A percentile compares a stretch with the other conserved stretches of the same genome.
Evolutionary conservation across 2,797 vertebrate genomes (phyloP).

Genomic region (Chaenodraco wilsoni): DNA sequence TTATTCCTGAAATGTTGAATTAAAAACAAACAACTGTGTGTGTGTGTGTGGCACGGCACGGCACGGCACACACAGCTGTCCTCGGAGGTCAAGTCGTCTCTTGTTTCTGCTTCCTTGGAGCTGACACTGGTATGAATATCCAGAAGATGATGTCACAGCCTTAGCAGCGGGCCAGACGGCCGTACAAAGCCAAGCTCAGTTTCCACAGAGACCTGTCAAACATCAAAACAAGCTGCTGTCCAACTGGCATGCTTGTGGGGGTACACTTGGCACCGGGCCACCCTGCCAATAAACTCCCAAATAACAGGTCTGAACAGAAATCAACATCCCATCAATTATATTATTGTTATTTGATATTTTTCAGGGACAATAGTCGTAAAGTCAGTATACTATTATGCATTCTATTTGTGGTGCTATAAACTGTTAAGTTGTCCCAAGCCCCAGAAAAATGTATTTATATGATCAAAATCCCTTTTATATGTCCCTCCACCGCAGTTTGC

Average conservation of each 20-base stretch:
- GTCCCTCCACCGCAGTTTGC: background rate
- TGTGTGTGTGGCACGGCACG: background rate
- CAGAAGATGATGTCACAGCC: constrained; percentile 79
- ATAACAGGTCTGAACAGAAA: background rate
- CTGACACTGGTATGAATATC: constrained; percentile 79
- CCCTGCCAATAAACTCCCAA: constrained; percentile 1
- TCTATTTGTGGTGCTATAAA: background rate
- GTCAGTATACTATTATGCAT: background rate
- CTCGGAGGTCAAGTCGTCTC: constrained; percentile 69
- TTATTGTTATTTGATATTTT: background rate
- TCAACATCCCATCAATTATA: background rate
- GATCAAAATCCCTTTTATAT: constrained; percentile 14
- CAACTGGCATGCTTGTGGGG: constrained; percentile 31
- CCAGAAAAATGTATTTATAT: background rate
- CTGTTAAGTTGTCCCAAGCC: background rate
- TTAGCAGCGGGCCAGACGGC: constrained; percentile 54
- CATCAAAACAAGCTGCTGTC: constrained; percentile 69
- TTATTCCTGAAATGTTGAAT: background rate
- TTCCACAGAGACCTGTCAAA: constrained; percentile 81
- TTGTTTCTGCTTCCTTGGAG: constrained; percentile 77
- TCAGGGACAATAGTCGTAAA: background rate
- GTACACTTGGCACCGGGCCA: background rate
- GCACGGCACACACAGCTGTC: constrained; percentile 70
- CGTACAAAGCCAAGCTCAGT: constrained; percentile 75
- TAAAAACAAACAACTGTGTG: background rate